Evolutionary conservation across 2,113 vertebrate species (phyloP).

Genomic region (Phainopepla nitens): DNA sequence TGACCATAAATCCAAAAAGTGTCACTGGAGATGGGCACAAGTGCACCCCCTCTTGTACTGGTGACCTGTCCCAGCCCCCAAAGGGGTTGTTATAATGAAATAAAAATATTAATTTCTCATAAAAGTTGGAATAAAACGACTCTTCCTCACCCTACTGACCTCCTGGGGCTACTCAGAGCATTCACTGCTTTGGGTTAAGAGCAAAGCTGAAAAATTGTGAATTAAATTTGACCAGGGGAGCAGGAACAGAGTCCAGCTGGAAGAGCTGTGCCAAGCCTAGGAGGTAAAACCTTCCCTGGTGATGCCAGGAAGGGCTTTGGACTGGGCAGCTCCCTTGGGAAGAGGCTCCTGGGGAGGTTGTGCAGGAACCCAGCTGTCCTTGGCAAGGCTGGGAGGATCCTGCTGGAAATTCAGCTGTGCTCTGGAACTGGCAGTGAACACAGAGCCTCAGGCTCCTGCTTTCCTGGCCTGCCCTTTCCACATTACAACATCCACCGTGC

Average conservation of each 20-base stretch:
- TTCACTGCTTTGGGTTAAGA: not conserved
- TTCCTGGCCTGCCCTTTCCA: not conserved
- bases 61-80: not conserved
- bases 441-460: not conserved
- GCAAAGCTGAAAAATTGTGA: not conserved
- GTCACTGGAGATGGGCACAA: not conserved
- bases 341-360: not conserved
- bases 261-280: not conserved
- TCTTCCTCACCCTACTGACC: not conserved
- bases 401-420: not conserved
- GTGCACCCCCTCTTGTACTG: not conserved
- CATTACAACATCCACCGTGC: fast-evolving
- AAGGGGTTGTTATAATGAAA: not conserved
- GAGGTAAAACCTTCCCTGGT: not conserved
- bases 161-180: not conserved
- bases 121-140: fast-evolving
- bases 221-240: not conserved
- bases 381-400: not conserved
- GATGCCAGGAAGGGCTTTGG: not conserved
- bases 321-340: not conserved
- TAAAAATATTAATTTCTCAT: not conserved
- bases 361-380: not conserved
- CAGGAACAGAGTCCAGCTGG: not conserved
- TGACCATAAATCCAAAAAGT: not conserved
- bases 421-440: not conserved